Evolutionary conservation across 2,888 invertebrate species (phyloP).

Genomic region (Atrina japonica): DNA sequence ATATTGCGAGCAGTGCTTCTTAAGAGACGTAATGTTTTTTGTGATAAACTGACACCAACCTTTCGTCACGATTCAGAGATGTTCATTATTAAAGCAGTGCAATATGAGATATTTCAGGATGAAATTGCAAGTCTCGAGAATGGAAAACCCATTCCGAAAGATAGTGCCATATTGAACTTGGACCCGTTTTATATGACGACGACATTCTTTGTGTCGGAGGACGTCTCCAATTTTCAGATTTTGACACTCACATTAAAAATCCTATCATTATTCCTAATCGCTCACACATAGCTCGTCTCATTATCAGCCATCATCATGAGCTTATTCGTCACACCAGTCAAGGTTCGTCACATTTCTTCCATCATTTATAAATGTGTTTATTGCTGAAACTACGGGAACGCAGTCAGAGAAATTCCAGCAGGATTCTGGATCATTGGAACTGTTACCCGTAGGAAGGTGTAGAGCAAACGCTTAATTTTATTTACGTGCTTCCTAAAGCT

Average conservation of each 20-base stretch:
- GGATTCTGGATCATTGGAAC: too few relatives aligned
- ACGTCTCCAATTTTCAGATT: constrained; percentile 19
- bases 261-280: constrained; percentile 36
- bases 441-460: too few relatives aligned
- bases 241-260: constrained; percentile 23
- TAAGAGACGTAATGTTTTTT: background rate
- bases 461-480: too few relatives aligned
- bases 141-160: constrained; percentile 17
- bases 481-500: too few relatives aligned
- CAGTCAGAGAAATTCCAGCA: too few relatives aligned
- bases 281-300: constrained; percentile 37
- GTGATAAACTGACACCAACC: background rate
- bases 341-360: constrained; percentile 42
- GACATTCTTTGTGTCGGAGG: constrained; percentile 44
- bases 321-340: constrained; percentile 47
- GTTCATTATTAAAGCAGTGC: constrained; percentile 34
- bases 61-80: constrained; percentile 14
- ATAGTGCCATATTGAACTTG: constrained; percentile 30
- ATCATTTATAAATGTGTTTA: constrained; percentile 38
- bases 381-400: constrained; percentile 36
- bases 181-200: constrained; percentile 35
- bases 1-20: background rate
- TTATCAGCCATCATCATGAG: constrained; percentile 43
- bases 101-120: constrained; percentile 25
- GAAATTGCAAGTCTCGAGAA: constrained; percentile 15